phyloP scores from a whole-genome alignment of 2,797 vertebrate genomes.

The Uromys caudimaculatus region DNA sequence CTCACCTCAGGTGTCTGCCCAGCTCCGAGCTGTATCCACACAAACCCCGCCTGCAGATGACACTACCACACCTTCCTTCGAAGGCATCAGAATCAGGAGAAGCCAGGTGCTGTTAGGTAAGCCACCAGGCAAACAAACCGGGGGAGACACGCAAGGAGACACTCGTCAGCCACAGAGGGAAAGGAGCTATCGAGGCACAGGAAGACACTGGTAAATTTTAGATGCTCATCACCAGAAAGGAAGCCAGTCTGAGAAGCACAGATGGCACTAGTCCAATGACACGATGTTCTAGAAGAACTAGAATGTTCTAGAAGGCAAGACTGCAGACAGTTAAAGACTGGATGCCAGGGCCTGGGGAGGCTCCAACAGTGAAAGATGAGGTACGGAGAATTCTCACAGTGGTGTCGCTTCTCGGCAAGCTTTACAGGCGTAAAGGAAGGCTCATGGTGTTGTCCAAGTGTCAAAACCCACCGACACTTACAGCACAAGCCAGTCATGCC shows the following conservation, averaged over 20 bases:
- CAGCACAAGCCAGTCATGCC: neutral
- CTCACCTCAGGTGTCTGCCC: neutral
- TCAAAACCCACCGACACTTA: neutral
- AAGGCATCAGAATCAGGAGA: neutral
- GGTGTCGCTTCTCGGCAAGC: neutral
- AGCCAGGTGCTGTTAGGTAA: too few species aligned
- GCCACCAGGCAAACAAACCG: neutral
- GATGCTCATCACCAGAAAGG: neutral
- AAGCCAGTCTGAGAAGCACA: neutral
- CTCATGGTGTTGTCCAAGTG: neutral
- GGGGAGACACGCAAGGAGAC: neutral
- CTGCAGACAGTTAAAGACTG: neutral
- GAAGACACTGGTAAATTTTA: neutral
- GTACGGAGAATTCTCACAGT: neutral
- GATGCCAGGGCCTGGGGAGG: neutral
- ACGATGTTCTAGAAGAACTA: too few species aligned
- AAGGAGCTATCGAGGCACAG: neutral
- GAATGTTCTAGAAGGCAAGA: neutral
- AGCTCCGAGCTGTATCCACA: neutral
- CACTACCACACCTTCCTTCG: neutral
- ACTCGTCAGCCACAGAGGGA: neutral
- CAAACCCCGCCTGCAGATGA: neutral
- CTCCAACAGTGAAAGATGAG: neutral
- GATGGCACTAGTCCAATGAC: neutral
- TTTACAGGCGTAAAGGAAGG: neutral